Conservation (phyloP, 2,113 vertebrate species). For the Setophaga kirtlandii region DNA sequence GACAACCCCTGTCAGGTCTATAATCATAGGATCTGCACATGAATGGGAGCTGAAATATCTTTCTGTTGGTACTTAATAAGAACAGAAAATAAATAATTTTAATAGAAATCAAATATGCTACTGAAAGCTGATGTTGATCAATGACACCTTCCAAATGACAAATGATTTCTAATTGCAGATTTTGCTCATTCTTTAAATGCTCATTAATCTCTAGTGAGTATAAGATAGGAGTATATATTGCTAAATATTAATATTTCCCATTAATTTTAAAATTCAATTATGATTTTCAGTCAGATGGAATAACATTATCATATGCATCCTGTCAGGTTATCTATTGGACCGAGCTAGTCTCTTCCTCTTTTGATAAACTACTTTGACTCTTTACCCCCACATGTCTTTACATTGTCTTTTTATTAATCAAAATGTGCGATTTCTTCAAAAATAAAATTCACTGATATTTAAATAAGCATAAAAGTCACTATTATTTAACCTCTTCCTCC, state of each 20-base stretch:
- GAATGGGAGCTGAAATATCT: neutral
- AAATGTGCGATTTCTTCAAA: neutral
- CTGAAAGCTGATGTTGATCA: neutral
- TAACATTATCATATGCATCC: neutral
- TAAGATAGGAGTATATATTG: neutral
- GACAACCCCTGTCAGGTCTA: too few relatives aligned
- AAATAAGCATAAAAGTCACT: neutral
- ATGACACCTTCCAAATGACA: neutral
- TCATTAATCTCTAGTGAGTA: neutral
- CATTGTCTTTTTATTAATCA: neutral
- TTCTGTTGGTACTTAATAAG: neutral
- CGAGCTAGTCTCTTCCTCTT: neutral
- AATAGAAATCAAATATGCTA: neutral
- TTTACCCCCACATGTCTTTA: neutral
- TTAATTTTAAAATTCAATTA: slow-evolving; percentile 26
- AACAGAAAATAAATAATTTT: neutral
- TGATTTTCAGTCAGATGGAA: neutral
- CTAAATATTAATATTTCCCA: neutral
- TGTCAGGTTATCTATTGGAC: neutral
- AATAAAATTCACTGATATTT: neutral
- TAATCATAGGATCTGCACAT: neutral
- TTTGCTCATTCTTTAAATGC: slow-evolving; percentile 1
- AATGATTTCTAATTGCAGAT: neutral
- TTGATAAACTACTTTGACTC: neutral
- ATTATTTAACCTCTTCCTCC: neutral